Conservation (phyloP, 2,113 vertebrate species). For the Calidris pygmaea region DNA sequence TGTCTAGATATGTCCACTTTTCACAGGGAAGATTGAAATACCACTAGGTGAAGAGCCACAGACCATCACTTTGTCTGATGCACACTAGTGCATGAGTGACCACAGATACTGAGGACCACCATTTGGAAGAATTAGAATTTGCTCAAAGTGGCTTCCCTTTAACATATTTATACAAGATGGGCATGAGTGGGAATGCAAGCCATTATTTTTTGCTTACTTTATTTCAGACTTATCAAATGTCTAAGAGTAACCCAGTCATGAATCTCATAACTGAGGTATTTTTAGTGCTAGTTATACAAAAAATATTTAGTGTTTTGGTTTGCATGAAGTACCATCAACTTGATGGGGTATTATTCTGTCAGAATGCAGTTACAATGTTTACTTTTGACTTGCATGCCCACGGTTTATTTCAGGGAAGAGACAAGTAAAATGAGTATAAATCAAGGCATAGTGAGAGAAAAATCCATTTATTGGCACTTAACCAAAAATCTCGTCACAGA, state of each 20-base stretch:
- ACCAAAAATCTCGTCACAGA: background rate
- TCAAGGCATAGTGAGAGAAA: background rate
- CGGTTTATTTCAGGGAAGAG: background rate
- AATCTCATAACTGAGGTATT: background rate
- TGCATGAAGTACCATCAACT: background rate
- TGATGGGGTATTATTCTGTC: background rate
- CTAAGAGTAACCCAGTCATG: background rate
- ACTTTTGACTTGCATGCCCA: background rate
- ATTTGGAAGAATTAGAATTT: background rate
- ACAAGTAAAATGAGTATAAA: background rate
- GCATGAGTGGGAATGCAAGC: background rate
- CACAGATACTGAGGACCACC: background rate
- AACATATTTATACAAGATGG: background rate
- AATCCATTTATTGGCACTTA: background rate
- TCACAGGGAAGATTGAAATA: background rate
- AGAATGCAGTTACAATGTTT: background rate
- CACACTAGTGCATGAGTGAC: background rate
- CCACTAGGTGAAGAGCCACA: background rate
- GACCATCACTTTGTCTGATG: background rate
- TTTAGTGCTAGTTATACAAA: background rate
- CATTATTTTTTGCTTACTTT: background rate
- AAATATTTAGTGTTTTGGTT: background rate
- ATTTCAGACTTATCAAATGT: background rate
- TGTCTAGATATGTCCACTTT: background rate
- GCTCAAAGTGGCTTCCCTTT: background rate